Evolutionary conservation across 2,888 invertebrate genomes (phyloP).

Genomic region (Papilio elwesi): DNA sequence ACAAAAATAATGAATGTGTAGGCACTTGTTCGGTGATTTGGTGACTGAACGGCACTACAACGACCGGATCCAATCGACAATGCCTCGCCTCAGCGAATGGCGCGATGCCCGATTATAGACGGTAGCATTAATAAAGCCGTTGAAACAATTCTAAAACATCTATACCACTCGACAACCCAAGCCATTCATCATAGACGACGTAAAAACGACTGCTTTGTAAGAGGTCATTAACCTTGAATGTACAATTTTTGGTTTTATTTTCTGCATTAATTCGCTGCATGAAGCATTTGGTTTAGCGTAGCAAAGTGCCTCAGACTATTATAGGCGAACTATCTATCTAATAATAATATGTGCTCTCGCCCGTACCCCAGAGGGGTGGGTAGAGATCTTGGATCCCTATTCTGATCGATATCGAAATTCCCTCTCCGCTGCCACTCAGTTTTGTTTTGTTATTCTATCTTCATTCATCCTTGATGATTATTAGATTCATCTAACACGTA

Average conservation of each 20-base stretch:
- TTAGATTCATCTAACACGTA: too few species aligned
- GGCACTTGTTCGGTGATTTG: constrained; percentile 23
- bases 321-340: too few species aligned
- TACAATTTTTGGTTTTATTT: constrained; percentile 3
- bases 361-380: too few species aligned
- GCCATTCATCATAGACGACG: not conserved
- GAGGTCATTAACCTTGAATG: not conserved
- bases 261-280: too few species aligned
- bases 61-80: constrained; percentile 24
- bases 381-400: too few species aligned
- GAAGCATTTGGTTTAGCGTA: too few species aligned
- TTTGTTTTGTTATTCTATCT: too few species aligned
- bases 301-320: too few species aligned
- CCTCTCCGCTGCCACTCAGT: too few species aligned
- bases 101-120: constrained; percentile 28
- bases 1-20: not conserved
- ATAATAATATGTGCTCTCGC: too few species aligned
- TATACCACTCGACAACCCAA: not conserved
- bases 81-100: constrained; percentile 24
- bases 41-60: constrained; percentile 14
- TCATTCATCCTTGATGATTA: too few species aligned
- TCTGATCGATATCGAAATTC: too few species aligned
- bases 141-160: constrained; percentile 28
- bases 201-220: not conserved
- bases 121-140: constrained; percentile 16